Conservation (phyloP, 1,140 invertebrate species). For the silkworm (Bombyx mori) region DNA sequence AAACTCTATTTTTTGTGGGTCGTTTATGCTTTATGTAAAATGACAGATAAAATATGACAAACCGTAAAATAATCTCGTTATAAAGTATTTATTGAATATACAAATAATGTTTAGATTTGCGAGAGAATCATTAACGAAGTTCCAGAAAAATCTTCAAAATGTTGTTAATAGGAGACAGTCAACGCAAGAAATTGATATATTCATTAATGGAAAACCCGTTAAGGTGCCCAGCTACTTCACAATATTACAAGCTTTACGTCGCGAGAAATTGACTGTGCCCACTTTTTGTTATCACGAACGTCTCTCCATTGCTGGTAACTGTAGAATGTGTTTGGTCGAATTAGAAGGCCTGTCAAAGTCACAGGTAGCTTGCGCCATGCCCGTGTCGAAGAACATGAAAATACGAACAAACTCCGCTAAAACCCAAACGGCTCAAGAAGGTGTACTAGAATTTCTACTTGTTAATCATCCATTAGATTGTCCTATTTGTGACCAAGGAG, state of each 20-base stretch:
- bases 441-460: constrained; percentile 98
- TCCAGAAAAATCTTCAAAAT: too few species aligned
- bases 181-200: constrained; percentile 22
- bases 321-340: constrained; percentile 86
- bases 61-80: too few species aligned
- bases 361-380: constrained; percentile 85
- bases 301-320: constrained; percentile 84
- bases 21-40: too few species aligned
- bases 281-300: constrained; percentile 76
- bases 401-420: constrained; percentile 79
- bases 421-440: constrained; percentile 85
- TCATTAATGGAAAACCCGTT: constrained; percentile 46
- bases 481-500: constrained; percentile 99
- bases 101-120: too few species aligned
- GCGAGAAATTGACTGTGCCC: constrained; percentile 34
- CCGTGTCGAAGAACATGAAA: constrained; percentile 81
- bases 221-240: constrained; percentile 48
- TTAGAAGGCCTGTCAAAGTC: constrained; percentile 82
- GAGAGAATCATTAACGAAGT: too few species aligned
- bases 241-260: constrained; percentile 41
- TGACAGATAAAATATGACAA: too few species aligned
- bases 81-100: too few species aligned
- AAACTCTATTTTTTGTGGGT: too few species aligned
- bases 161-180: too few species aligned
- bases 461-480: constrained; percentile 99